Base-by-base conservation (phyloP, 2,113 vertebrate genomes). In the Promerops cafer region DNA sequence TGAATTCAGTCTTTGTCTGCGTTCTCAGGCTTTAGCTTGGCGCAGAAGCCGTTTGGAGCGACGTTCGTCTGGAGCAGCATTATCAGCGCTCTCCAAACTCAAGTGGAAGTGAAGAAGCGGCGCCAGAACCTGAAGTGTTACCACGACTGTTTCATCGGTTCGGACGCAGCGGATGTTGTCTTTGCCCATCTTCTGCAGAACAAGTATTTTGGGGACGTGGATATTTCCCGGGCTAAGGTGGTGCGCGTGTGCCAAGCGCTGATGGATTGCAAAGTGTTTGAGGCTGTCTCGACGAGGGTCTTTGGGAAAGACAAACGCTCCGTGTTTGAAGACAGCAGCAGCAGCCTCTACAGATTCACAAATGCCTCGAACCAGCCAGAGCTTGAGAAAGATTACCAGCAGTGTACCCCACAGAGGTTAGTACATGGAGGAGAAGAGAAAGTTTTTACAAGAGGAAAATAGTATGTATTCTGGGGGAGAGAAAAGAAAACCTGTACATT, bases 41-140 rank as follows among this genome's bases (percentile, higher is more conserved):
- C 98, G 8, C 99, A 99, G 94, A 99, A 98, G 96, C 99, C 99
- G 0, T 99, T 99, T 92, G 98, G 99, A 86, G 99, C 99, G 71
- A 99, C 99, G 0, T 99, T 98, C 5, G 98, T 99, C 72, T 99
- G 99, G 99, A 98, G 98, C 93, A 99, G 98, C 97, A 99, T 99
- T 84, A 99, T 99, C 97, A 97, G 96, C 31, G 97, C 99, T 27
- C 99, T 99, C 35, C 98, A 99, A 19, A 96, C 97, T 30, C 98
- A 98, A 26, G 99, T 99, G 95, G 98, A 99, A 94, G 99, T 99
- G 60, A 99, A 99, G 78, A 98, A 98, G 44, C 98, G 99, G 31
- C 98, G 99, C 45, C 99, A 99, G 93, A 99, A 99, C 95, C 97
- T 99, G 24, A 99, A 99, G 96, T 98, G 98, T 39, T 98, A 99